Evolutionary conservation across 2,113 vertebrate species (phyloP).

Genomic region (Perca fluviatilis): DNA sequence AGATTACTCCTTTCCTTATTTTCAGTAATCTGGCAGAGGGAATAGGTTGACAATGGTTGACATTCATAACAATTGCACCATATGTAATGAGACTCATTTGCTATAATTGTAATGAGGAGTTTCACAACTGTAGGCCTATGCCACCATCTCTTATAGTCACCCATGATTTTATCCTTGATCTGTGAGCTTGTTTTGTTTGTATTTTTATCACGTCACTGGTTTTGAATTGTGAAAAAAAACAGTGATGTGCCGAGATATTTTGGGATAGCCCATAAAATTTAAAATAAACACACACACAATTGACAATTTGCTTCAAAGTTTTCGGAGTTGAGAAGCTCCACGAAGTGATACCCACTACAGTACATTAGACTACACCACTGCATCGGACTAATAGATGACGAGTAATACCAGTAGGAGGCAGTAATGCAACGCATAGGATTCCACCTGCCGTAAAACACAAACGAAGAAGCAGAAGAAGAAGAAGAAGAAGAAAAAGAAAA

Average conservation of each 20-base stretch:
- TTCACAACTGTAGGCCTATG: not conserved
- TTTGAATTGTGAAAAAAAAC: not conserved
- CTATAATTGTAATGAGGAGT: not conserved
- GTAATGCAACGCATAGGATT: too few relatives aligned
- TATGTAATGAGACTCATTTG: not conserved
- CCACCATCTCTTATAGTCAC: not conserved
- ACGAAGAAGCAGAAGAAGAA: too few relatives aligned
- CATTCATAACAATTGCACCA: not conserved
- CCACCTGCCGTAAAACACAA: too few relatives aligned
- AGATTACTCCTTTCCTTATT: not conserved
- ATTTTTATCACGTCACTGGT: not conserved
- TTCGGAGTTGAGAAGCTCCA: too few relatives aligned
- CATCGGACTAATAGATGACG: too few relatives aligned
- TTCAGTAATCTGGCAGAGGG: not conserved
- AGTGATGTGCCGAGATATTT: not conserved
- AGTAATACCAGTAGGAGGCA: too few relatives aligned
- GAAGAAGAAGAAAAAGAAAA: too few relatives aligned
- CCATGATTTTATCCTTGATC: not conserved
- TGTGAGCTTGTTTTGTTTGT: not conserved
- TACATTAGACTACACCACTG: too few relatives aligned
- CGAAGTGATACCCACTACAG: too few relatives aligned
- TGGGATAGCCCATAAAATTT: too few relatives aligned
- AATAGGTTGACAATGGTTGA: not conserved
- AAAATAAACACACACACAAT: too few relatives aligned
- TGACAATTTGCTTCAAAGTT: too few relatives aligned